Base-by-base conservation (phyloP, 1,140 invertebrate genomes). In the Galleria mellonella region DNA sequence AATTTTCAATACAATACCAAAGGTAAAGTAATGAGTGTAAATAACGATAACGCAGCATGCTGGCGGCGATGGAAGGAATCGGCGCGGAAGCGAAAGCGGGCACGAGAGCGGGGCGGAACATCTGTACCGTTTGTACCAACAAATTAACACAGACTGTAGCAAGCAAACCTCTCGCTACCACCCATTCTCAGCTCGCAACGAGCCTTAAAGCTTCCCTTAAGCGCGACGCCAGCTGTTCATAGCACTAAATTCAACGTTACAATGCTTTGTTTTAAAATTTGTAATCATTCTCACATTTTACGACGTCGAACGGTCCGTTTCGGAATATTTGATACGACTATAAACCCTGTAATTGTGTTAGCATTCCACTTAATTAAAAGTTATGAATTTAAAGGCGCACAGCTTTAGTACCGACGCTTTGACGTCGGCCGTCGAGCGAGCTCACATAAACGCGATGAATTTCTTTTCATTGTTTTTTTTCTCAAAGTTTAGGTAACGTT, bases 201-300 rank as follows among this genome's bases (percentile, higher is more conserved):
- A 63, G 61, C 72, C 61, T 59, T 63, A 68, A 72, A 77, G 67
- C 71, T 66, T 67, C 73, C 68, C 65, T 72, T 67, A 69, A 70
- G 57, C 56, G 54, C 55, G 42, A 53, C 68, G 55, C 67, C 74
- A 78, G 67, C 73, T 78, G 77, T 54, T 65, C 45, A 47, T 48
- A 65, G 46, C 63, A 78, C 70, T 82, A 74, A 78, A 78, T 72
- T 81, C 61, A 49, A 68, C 68, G 63, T 70, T 68, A 74, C 71
- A 78, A 71, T 67, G 69, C 66, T 72, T 76, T 76, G 68, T 74
- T 76, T 83, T 83, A 81, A 81, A 81, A 77, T 77, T 82, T 73
- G 76, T 75, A 83, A 83, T 83, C 66, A 79, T 79, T 83, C 75
- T 68, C 65, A 77, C 76, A 83, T 73, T 83, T 83, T 81, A 83